These are phyloP conservation scores for Athalia circularis DNA, from an alignment of 2,888 invertebrate species.

Conservation along the genomic window DNA sequence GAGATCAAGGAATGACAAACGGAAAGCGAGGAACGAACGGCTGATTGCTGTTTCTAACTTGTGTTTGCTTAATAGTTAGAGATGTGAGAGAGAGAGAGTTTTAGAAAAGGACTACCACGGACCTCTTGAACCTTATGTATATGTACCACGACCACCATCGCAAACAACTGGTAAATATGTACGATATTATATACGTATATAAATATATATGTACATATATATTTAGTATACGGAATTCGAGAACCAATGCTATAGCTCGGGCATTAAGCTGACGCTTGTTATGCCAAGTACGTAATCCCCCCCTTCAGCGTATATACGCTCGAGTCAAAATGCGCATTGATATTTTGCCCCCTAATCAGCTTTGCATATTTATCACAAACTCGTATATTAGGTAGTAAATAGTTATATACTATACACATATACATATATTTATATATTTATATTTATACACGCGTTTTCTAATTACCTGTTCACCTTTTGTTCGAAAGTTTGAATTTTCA, in stretches of 20 bases:
- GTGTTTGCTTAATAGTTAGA: slow-evolving; percentile 11
- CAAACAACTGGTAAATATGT: too few relatives aligned
- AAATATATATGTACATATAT: neutral
- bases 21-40: slow-evolving; percentile 27
- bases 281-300: neutral
- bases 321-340: slow-evolving; percentile 11
- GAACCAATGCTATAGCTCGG: neutral
- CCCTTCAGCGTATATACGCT: neutral
- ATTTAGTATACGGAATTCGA: neutral
- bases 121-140: too few relatives aligned
- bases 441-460: too few relatives aligned
- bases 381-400: neutral
- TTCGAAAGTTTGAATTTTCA: too few relatives aligned
- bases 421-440: too few relatives aligned
- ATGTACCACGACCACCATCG: too few relatives aligned
- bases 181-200: too few relatives aligned
- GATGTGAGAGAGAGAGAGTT: neutral
- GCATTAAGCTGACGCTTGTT: slow-evolving; percentile 21
- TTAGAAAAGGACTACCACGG: neutral
- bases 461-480: too few relatives aligned
- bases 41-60: slow-evolving; percentile 42
- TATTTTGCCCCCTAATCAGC: slow-evolving; percentile 29
- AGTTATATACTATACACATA: too few relatives aligned
- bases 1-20: slow-evolving; percentile 25
- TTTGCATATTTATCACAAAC: slow-evolving; percentile 23